These are phyloP conservation scores for Stegodyphus mimosarum DNA, from an alignment of 1,140 invertebrate genomes.

Conservation along the genomic window DNA sequence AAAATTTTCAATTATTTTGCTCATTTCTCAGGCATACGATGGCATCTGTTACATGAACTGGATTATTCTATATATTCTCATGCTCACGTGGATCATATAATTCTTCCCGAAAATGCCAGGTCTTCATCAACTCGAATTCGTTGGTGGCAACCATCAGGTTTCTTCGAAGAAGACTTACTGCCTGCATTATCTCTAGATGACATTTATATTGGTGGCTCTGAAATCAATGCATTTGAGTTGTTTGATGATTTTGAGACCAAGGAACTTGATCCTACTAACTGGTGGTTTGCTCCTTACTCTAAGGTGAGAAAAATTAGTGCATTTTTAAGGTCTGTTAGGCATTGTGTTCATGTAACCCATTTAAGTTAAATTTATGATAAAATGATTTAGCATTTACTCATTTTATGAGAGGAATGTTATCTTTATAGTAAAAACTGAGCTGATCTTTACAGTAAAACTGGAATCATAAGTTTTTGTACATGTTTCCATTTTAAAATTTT, in stretches of 20 bases:
- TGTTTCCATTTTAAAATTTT: too few relatives aligned
- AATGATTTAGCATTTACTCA: background rate
- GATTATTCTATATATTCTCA: conserved; percentile 66
- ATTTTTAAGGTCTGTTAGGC: background rate
- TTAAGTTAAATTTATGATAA: background rate
- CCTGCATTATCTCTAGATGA: conserved; percentile 69
- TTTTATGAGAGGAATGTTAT: too few relatives aligned
- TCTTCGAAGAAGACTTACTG: conserved; percentile 57
- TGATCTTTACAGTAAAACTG: too few relatives aligned
- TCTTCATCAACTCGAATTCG: conserved; percentile 67
- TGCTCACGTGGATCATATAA: conserved; percentile 67
- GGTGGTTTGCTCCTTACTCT: conserved; percentile 62
- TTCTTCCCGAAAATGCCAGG: conserved; percentile 66
- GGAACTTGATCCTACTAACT: conserved; percentile 64
- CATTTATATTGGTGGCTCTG: conserved; percentile 69
- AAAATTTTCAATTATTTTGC: too few relatives aligned
- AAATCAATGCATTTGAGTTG: conserved; percentile 69
- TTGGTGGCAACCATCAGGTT: conserved; percentile 66
- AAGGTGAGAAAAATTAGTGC: conserved; percentile 9
- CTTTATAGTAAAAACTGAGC: too few relatives aligned
- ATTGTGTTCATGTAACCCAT: background rate
- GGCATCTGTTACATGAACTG: conserved; percentile 68
- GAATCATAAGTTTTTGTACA: too few relatives aligned
- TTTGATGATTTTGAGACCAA: conserved; percentile 67
- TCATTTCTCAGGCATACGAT: conserved; percentile 67